Evolutionary conservation across 2,888 invertebrate species (phyloP), one percentile per base, ranked within the genome.

Genomic region (Lutraria lutraria): DNA sequence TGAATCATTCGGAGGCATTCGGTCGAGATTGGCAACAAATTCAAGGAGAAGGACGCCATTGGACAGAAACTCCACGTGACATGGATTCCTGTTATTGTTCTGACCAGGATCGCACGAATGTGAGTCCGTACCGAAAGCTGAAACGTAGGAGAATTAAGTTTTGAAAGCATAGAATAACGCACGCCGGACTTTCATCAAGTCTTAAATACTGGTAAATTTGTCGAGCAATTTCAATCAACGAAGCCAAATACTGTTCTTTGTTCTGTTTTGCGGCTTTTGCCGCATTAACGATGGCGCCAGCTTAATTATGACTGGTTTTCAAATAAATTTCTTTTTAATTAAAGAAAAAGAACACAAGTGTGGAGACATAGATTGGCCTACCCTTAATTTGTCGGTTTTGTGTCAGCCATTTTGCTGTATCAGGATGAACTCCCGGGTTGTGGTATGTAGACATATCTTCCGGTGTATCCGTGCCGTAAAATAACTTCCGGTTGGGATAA

Each of bases 121-220:
- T 0, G 97, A 97, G 94, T 98, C 98, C 0, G 98, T 97, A 0
- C 98, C 98, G 10, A 97, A 97, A 89, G 98, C 97, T 91, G 97
- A 97, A n/a, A 97, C 29, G 29, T 52, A 43, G 43, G 43, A 43
- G 8, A 8, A 43, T 43, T 43, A 43, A 43, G 43, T 43, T 43
- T 43, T 43, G 2, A n/a, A 4, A 43, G 43, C 43, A 43, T 8
- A 8, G 43, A 43, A 43, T 43, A 43, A 43, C 43, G 43, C 43
- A 43, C 8, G 8, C 8, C 43, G 43, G 8, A 43, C 43, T 4
- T 4, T 43, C 43, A 43, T 43, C 43, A 43, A 43, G 43, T 43
- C 43, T n/a, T n/a, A n/a, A n/a, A n/a, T n/a, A n/a, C n/a, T n/a
- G n/a, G n/a, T n/a, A n/a, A n/a, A 8, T 43, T 43, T 43, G 43